Evolutionary conservation across 1,140 invertebrate genomes (phyloP), one percentile per base, ranked within the genome.

Genomic region (Ruditapes philippinarum): DNA sequence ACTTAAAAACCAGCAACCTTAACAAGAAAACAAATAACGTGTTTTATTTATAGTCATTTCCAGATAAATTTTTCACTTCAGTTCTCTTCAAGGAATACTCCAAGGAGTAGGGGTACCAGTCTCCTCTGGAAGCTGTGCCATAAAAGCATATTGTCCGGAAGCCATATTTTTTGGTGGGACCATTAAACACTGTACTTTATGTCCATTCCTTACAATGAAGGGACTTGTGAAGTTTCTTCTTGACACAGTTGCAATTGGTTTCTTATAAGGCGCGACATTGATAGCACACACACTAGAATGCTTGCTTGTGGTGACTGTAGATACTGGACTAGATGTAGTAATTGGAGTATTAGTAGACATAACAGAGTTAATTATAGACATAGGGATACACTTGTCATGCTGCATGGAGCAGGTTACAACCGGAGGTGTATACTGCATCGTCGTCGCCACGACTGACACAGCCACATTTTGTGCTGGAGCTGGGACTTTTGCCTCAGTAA

Each of bases 171-270:
- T 74, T 0, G 78, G 87, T 82, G 92, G 90, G 28, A 93, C 89
- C 93, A 94, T 94, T 19, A 94, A 76, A 87, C 93, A 89, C 79
- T 94, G 93, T 74, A 94, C 92, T 92, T 94, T 94, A 84, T 93
- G 85, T 45, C 93, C 92, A 91, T 94, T 92, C 86, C 92, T 93
- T 38, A 94, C 91, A 80, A 94, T 89, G 82, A 94, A 92, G 36
- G 92, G 93, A 70, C 91, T 91, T 82, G 85, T 93, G 57, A 54
- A 89, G 57, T 60, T 36, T 68, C 92, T 78, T 68, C 93, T 89
- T 68, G 91, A 90, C 65, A 92, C 70, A 78, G 76, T 54, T 60
- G 93, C 76, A 76, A 91, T 89, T 49, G 90, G 91, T 84, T 91
- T 92, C 87, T 92, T 92, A 68, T 91, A 92, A n/a, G 87, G 91